Evolutionary conservation across 2,888 invertebrate genomes (phyloP).

Genomic region (Drosophila diplacantha): DNA sequence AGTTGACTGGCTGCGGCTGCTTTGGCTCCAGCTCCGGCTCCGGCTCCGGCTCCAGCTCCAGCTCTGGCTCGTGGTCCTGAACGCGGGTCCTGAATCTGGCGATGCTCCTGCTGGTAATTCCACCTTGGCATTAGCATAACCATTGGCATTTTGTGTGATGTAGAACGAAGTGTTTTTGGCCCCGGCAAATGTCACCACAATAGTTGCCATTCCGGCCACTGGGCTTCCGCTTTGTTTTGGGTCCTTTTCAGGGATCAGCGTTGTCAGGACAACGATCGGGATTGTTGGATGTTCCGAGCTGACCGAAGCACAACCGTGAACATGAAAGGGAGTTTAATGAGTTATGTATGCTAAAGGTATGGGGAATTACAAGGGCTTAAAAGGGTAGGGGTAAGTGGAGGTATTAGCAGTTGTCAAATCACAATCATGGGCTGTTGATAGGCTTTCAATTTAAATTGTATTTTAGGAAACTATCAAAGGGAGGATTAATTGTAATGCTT

Average conservation of each 20-base stretch:
- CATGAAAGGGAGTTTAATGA: conserved; percentile 13
- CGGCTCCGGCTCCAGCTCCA: neutral
- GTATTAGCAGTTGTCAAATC: conserved; percentile 17
- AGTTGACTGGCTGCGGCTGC: conserved; percentile 51
- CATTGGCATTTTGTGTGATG: conserved; percentile 44
- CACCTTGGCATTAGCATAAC: conserved; percentile 45
- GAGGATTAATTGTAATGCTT: neutral
- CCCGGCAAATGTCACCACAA: conserved; percentile 28
- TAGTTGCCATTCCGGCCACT: conserved; percentile 22
- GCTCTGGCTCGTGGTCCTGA: conserved; percentile 4
- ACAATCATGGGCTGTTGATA: neutral
- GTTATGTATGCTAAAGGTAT: conserved; percentile 3
- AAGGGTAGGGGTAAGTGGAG: neutral
- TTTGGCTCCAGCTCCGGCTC: conserved; percentile 1
- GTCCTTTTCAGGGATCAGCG: conserved; percentile 33
- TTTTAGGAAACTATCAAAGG: neutral
- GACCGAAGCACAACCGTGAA: conserved; percentile 11
- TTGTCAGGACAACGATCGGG: conserved; percentile 25
- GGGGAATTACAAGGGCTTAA: conserved; percentile 9
- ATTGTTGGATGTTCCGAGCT: neutral
- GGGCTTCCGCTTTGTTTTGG: conserved; percentile 14
- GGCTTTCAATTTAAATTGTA: neutral
- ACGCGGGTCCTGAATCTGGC: conserved; percentile 3
- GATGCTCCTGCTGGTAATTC: conserved; percentile 27
- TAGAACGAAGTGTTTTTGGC: conserved; percentile 32